These are phyloP conservation scores for Sebastes goodei DNA, from an alignment of 2,797 vertebrate genomes.

Conservation along the genomic window DNA sequence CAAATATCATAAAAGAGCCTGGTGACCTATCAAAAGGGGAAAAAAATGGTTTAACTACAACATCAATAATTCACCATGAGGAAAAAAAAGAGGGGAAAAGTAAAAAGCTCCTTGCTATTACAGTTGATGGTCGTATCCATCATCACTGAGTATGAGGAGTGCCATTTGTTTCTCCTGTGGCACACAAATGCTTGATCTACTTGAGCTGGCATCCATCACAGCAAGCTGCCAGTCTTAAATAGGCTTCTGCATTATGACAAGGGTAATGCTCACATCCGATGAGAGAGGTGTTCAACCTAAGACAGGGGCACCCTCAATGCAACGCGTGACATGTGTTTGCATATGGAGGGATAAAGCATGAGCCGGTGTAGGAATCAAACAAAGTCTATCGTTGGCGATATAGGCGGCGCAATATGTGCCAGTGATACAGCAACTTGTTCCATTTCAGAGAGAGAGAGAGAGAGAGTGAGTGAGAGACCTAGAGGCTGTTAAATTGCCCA, in stretches of 20 bases:
- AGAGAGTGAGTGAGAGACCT: conserved; percentile 20
- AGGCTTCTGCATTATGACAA: conserved; percentile 52
- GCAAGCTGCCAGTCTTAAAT: conserved; percentile 48
- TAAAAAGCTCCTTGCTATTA: conserved; percentile 28
- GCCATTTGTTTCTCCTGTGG: conserved; percentile 56
- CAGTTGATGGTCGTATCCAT: conserved; percentile 47
- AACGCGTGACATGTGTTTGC: conserved; percentile 14
- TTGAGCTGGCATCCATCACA: conserved; percentile 57
- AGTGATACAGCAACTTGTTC: conserved; percentile 46
- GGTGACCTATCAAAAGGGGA: conserved; percentile 15
- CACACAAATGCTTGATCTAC: conserved; percentile 50
- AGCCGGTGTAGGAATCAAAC: conserved; percentile 23
- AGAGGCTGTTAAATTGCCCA: conserved; percentile 75
- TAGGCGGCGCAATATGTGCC: conserved; percentile 18
- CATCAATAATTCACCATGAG: conserved; percentile 51
- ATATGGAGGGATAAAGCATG: conserved; percentile 39
- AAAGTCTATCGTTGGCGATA: conserved; percentile 5
- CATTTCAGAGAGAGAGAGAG: conserved; percentile 10
- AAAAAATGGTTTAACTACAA: conserved; percentile 2
- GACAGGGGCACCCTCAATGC: conserved; percentile 8
- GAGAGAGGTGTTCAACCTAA: conserved; percentile 31
- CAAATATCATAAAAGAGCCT: not conserved
- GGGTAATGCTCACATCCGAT: conserved; percentile 42
- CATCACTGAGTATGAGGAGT: conserved; percentile 31
- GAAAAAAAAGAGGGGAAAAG: not conserved